Evolutionary conservation across 2,888 invertebrate species (phyloP).

Genomic region (Tetramorium bicarinatum): DNA sequence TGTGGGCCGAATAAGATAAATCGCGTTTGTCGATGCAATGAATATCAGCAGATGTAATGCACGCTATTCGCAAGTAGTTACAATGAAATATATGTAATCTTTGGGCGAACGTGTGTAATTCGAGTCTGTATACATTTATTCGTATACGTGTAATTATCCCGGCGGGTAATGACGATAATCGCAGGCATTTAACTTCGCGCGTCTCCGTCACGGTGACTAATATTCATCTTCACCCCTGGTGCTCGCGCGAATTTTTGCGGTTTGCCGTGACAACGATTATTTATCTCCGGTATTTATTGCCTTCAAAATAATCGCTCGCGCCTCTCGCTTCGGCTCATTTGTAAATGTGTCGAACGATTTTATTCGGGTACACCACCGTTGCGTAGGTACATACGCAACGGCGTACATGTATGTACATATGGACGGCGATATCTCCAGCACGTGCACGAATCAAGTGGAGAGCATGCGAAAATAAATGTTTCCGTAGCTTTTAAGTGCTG

Average conservation of each 20-base stretch:
- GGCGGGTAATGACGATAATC: conserved; percentile 55
- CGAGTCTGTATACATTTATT: conserved; percentile 48
- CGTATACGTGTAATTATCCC: conserved; percentile 47
- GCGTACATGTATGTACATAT: background rate
- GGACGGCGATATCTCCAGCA: background rate
- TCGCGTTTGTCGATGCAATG: conserved; percentile 25
- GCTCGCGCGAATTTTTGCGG: conserved; percentile 45
- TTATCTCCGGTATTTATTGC: conserved; percentile 52
- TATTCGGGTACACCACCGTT: conserved; percentile 28
- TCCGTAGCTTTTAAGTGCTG: background rate
- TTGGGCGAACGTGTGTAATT: conserved; percentile 37
- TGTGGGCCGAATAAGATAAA: conserved; percentile 37
- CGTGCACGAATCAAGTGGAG: conserved; percentile 56
- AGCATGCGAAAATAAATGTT: conserved; percentile 36
- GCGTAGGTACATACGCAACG: background rate
- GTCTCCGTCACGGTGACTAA: conserved; percentile 49
- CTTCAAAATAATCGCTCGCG: conserved; percentile 45
- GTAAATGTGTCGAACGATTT: conserved; percentile 38
- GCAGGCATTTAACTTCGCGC: conserved; percentile 50
- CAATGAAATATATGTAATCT: conserved; percentile 47
- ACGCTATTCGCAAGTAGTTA: conserved; percentile 21
- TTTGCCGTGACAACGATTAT: conserved; percentile 48
- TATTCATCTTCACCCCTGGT: conserved; percentile 47
- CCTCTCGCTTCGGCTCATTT: conserved; percentile 43
- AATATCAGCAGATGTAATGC: conserved; percentile 35